Base-by-base conservation (phyloP, 2,113 vertebrate species). In the Tachysurus fulvidraco region DNA sequence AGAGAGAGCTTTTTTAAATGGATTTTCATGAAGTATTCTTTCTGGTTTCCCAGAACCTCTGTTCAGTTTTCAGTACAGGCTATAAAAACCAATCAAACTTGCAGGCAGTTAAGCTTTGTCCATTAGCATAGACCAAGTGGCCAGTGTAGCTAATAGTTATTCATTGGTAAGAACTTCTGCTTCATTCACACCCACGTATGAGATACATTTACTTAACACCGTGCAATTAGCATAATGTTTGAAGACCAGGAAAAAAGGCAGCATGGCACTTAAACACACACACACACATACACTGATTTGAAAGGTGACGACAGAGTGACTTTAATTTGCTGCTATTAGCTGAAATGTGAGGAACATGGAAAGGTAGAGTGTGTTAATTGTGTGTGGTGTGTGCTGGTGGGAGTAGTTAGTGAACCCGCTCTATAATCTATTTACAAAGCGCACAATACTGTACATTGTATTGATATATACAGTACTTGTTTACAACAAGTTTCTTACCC, bases 131-230 rank as follows among this genome's bases (percentile, higher is more conserved):
- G 84, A 88, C 91, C 87, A 79, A 87, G 86, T 88, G 89, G 89
- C 90, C 89, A 87, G 85, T 83, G 4, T 36, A 88, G 83, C 89
- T 88, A 87, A 93, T 94, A 85, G 92, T 93, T 95, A 93, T 93
- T 93, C 91, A 94, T 94, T 90, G 91, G 85, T 57, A 89, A 50
- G 76, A 84, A 87, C 67, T 76, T 77, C 74, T 84, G 65, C 17
- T 77, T 77, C 9, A n/a, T 77, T 77, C 23, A 52, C 74, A 77
- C 12, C 74, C 44, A 52, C 21, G 30, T 36, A 17, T 36, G 12
- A 4, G n/a, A 28, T 13, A 65, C 12, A 16, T 67, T 36, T 67
- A 67, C 13, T 67, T 30, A 30, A 30, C 28, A 17, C 28, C 30
- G 14, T 36, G 65, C n/a, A 67, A 36, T 21, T 30, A 67, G 13